Evolutionary conservation across 1,140 invertebrate species (phyloP).

Genomic region (Panagrolaimus sp.): DNA sequence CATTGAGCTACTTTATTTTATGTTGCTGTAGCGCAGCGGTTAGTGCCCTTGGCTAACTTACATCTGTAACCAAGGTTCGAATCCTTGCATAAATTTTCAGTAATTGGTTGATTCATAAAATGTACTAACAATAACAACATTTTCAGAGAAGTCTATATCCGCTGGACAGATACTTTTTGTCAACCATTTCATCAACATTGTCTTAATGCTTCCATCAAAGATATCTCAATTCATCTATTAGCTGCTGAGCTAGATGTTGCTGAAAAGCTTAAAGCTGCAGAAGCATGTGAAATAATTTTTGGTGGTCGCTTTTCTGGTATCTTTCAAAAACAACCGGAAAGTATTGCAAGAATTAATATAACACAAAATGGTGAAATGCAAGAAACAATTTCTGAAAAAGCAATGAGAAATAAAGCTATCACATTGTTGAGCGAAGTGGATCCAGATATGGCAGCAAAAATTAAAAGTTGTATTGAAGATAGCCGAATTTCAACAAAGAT

Average conservation of each 20-base stretch:
- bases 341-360: background rate
- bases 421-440: background rate
- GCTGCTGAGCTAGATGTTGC: background rate
- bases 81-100: no score
- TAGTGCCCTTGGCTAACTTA: no score
- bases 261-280: background rate
- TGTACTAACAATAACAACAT: no score
- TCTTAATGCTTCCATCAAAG: background rate
- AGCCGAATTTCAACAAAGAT: background rate
- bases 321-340: no score
- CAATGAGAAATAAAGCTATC: background rate
- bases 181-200: background rate
- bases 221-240: background rate
- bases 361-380: background rate
- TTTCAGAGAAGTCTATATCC: background rate
- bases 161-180: background rate
- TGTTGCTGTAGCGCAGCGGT: no score
- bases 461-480: background rate
- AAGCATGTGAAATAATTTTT: constrained; percentile 1
- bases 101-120: no score
- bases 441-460: background rate
- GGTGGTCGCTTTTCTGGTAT: background rate
- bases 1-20: no score
- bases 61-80: no score
- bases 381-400: background rate